Base-by-base conservation (phyloP, 2,888 invertebrate species). In the Drosophila buzzatii region DNA sequence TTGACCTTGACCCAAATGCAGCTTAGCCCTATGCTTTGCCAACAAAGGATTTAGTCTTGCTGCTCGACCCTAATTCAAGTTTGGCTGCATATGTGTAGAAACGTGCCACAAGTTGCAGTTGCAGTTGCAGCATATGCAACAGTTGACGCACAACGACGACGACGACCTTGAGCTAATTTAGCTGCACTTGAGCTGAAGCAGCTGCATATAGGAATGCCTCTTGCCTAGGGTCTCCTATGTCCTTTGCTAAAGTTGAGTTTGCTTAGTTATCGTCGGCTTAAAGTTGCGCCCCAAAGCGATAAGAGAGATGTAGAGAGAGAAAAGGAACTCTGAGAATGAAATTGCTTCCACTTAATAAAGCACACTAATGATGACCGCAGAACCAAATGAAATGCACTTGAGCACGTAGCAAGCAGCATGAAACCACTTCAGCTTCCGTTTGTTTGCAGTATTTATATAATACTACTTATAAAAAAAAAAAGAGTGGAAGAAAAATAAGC, bases 331-430 rank as follows among this genome's bases (percentile, higher is more conserved):
- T 18, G n/a, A 33, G 35, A 60, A 31, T 51, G 44, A 52, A 75
- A 82, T 74, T 79, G 72, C 82, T 85, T 90, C 86, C 90, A 90
- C 90, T 86, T 90, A 86, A 86, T 90, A 89, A 90, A 90, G 87
- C 86, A 86, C 81, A 89, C 89, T 90, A 86, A 86, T 86, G 90
- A 86, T 90, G 90, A 86, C 86, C 86, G 89, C 86, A 86, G 86
- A 73, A 82, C 75, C 41, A 70, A 74, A 73, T 73, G 77, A 70
- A 86, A 76, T 73, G 76, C 89, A 90, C 89, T 90, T 90, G 85
- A 87, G 91, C 89, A 90, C 89, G 89, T 90, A 83, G 79, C 81
- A 72, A 73, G 73, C 76, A 80, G 79, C 73, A 71, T 68, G 81
- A 88, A 76, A 81, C 81, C 76, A 78, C 83, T 88, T 75, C 45